These are phyloP conservation scores for Pasiphila rectangulata DNA, from an alignment of 2,888 invertebrate genomes.

Conservation along the genomic window DNA sequence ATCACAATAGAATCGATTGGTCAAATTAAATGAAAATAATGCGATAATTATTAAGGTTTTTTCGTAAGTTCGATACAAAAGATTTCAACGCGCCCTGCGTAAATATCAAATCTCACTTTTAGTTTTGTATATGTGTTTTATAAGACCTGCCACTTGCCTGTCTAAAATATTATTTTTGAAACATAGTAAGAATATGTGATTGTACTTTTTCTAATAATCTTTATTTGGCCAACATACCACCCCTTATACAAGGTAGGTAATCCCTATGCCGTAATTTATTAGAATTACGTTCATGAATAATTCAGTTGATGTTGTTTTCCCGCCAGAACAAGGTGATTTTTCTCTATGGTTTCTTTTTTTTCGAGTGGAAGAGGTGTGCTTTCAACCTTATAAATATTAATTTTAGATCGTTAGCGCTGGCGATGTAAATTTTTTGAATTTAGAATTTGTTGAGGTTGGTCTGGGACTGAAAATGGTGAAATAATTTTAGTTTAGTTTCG, in stretches of 20 bases:
- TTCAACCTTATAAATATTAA: constrained; percentile 51
- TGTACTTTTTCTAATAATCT: constrained; percentile 5
- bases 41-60: neutral
- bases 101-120: too few relatives aligned
- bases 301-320: constrained; percentile 67
- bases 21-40: neutral
- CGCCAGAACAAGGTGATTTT: constrained; percentile 42
- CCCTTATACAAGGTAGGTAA: constrained; percentile 23
- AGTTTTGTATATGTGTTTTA: too few relatives aligned
- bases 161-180: too few relatives aligned
- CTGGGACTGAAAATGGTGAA: constrained; percentile 1
- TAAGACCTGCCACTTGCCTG: too few relatives aligned
- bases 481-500: neutral
- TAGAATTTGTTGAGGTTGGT: constrained; percentile 29
- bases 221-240: constrained; percentile 10
- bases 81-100: constrained; percentile 19
- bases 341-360: constrained; percentile 34
- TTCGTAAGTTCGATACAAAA: constrained; percentile 6
- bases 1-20: neutral
- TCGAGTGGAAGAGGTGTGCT: constrained; percentile 40
- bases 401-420: constrained; percentile 43
- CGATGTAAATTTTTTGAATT: constrained; percentile 49
- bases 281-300: constrained; percentile 58
- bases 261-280: constrained; percentile 51
- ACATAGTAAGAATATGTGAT: too few relatives aligned